Percentiles rank a stretch among this genome's conserved stretches.
Conservation (phyloP, 2,797 vertebrate genomes). For the Enteromius afrohamiltoni region DNA sequence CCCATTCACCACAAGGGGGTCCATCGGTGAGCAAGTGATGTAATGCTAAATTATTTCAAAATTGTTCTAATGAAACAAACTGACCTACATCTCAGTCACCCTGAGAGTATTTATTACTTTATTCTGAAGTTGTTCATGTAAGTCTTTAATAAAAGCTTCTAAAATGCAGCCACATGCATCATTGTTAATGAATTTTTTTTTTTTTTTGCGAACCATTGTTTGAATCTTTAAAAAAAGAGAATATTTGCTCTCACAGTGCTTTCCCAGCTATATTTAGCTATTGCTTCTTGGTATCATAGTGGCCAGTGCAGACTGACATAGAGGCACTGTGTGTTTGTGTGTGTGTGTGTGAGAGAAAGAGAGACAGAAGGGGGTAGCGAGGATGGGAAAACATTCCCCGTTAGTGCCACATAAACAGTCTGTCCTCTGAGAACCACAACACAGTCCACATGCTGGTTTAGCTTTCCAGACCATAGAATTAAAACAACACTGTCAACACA, state of each 20-base stretch:
- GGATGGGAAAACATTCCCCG: conserved; percentile 53
- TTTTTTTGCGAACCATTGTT: neutral
- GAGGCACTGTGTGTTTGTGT: conserved; percentile 19
- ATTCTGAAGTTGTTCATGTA: neutral
- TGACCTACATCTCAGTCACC: neutral
- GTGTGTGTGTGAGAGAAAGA: conserved; percentile 26
- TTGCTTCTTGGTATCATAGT: conserved; percentile 36
- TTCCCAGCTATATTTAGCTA: conserved; percentile 53
- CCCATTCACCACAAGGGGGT: neutral
- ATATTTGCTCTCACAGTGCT: conserved; percentile 34
- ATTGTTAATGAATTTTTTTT: neutral
- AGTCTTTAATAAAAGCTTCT: neutral
- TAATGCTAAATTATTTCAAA: neutral
- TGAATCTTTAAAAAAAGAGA: neutral
- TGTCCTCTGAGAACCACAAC: conserved; percentile 47
- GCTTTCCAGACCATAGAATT: neutral
- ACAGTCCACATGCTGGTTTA: conserved; percentile 32
- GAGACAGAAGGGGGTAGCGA: conserved; percentile 23
- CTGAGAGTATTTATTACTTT: neutral
- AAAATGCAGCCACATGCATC: neutral
- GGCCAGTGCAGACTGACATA: conserved; percentile 29
- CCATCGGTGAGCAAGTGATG: neutral
- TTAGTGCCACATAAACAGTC: conserved; percentile 56
- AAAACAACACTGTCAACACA: conserved; percentile 28
- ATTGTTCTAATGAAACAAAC: neutral